Conservation (phyloP, 2,113 vertebrate genomes). For the Pitta sordida region DNA sequence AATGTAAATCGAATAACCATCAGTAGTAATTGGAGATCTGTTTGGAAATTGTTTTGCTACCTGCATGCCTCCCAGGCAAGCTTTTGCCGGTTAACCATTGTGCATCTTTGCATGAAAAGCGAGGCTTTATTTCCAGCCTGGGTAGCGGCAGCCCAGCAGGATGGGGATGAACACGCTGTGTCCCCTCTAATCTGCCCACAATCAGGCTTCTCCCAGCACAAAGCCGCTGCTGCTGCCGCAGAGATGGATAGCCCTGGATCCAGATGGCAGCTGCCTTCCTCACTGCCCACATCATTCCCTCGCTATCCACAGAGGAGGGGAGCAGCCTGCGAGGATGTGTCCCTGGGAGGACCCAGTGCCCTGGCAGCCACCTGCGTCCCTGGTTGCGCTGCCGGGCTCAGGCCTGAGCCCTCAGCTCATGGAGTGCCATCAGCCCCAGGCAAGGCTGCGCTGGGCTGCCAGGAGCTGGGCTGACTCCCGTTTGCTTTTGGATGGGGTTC, state of each 20-base stretch:
- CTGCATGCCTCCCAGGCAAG: conserved; percentile 35
- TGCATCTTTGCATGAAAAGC: conserved; percentile 55
- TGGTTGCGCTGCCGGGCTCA: not conserved
- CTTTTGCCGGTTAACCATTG: conserved; percentile 44
- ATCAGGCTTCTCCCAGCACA: not conserved
- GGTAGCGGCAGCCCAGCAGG: not conserved
- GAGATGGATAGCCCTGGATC: not conserved
- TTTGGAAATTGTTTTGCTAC: conserved; percentile 32
- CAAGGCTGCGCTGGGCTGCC: not conserved
- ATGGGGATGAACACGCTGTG: not conserved
- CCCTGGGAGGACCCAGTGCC: not conserved
- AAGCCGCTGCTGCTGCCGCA: not conserved
- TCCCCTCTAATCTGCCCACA: conserved; percentile 40
- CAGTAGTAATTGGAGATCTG: not conserved
- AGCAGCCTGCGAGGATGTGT: not conserved
- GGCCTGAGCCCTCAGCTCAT: not conserved
- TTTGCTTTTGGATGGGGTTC: not conserved
- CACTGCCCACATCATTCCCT: not conserved
- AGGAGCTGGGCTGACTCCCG: not conserved
- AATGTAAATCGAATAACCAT: conserved; percentile 22
- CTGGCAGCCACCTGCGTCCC: not conserved
- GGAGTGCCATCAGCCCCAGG: rapidly evolving
- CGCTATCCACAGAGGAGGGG: not conserved
- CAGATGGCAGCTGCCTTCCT: conserved; percentile 2
- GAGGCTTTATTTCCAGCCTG: conserved; percentile 45